A percentile compares a stretch with the other conserved stretches of the same genome.
These are phyloP conservation scores for Macropus fuliginosus DNA, from an alignment of 2,797 vertebrate species.

Conservation along the genomic window DNA sequence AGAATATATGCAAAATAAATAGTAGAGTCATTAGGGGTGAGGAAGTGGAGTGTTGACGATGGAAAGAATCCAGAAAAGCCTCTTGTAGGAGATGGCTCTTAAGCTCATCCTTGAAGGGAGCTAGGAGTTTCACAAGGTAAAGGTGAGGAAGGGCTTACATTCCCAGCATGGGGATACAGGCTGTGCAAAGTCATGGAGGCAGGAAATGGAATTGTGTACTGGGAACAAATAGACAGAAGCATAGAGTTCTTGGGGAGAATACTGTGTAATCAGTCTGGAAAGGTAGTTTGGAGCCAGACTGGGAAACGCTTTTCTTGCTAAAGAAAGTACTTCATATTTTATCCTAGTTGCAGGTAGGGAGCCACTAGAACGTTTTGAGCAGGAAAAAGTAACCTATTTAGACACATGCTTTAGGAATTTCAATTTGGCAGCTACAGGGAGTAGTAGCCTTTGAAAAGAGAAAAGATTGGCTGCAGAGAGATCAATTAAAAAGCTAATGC, in stretches of 20 bases:
- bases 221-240: background rate
- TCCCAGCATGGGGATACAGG: background rate
- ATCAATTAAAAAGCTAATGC: too few relatives aligned
- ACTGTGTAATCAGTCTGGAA: background rate
- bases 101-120: too few relatives aligned
- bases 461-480: too few relatives aligned
- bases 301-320: background rate
- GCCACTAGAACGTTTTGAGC: too few relatives aligned
- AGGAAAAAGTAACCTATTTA: too few relatives aligned
- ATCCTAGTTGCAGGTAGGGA: too few relatives aligned
- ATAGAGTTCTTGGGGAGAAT: background rate
- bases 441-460: too few relatives aligned
- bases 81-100: too few relatives aligned
- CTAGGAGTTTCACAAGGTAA: background rate
- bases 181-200: background rate
- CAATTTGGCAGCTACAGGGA: too few relatives aligned
- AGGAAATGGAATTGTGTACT: background rate
- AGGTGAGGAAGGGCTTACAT: background rate
- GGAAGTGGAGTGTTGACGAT: background rate
- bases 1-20: background rate
- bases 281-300: background rate
- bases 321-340: too few relatives aligned
- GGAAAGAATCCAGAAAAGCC: background rate
- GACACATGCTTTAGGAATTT: too few relatives aligned
- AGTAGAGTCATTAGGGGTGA: background rate